Evolutionary conservation across 2,888 invertebrate genomes (phyloP), one percentile per base, ranked within the genome.

Genomic region (Clusia tigrina): DNA sequence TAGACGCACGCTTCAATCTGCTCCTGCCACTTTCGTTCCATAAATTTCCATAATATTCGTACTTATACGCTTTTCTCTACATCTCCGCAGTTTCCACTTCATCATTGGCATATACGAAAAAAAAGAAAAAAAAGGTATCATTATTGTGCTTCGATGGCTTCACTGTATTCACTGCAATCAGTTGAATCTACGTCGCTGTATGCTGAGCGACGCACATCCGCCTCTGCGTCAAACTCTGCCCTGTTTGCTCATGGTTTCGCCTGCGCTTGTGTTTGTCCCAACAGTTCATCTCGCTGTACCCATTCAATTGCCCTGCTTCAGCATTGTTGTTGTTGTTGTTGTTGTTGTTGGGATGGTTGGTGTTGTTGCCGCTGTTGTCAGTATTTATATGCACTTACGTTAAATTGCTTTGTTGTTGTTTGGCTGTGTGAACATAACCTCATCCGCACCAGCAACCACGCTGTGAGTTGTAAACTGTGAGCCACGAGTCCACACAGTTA

Each of bases 351-450:
- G 9, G 15, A n/a, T n/a, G n/a, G n/a, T n/a, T n/a, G n/a, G n/a
- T n/a, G 17, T 32, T 32, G 26, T n/a, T 55, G 9, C 18, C 37
- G 18, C 24, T 6, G 12, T n/a, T 42, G 9, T 42, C 3, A 3
- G 42, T 42, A n/a, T 42, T 15, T n/a, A 15, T 42, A 42, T 6
- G n/a, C n/a, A 42, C 3, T 42, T 42, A n/a, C n/a, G n/a, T 42
- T 42, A 3, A 15, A 15, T 6, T 42, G n/a, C n/a, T 42, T 42
- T n/a, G 3, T n/a, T 10, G 10, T 15, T 42, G 42, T 57, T 12
- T n/a, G 42, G 10, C 9, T 42, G 42, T 57, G 57, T 56, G 42
- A 48, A 48, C 46, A 57, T 57, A 57, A 57, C 48, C 48, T 57
- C 48, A 57, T 57, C 23, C 56, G 12, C 26, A 54, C 15, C 32